Evolutionary conservation across 2,113 vertebrate genomes (phyloP).

Genomic region (Hydropotes inermis): DNA sequence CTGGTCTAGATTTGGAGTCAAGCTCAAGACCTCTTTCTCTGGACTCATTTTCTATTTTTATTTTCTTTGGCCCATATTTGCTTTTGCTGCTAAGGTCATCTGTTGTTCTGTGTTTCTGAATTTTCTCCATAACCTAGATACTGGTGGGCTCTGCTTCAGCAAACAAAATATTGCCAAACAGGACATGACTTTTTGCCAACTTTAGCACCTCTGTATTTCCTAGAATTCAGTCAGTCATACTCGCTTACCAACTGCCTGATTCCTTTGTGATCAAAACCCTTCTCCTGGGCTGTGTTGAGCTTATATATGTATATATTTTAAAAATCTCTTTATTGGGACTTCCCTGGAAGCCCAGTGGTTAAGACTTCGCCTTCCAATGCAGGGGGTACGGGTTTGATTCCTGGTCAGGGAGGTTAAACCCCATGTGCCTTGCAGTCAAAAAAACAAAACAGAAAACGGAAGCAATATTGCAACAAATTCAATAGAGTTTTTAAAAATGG

Average conservation of each 20-base stretch:
- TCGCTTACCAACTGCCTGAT: neutral
- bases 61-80: neutral
- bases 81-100: neutral
- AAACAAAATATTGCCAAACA: neutral
- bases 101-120: conserved; percentile 6
- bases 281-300: neutral
- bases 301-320: neutral
- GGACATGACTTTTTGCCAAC: neutral
- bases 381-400: neutral
- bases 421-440: neutral
- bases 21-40: conserved; percentile 21
- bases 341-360: neutral
- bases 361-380: neutral
- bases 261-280: neutral
- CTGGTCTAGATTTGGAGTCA: neutral
- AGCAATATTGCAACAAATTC: neutral
- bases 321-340: neutral
- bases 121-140: neutral
- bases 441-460: neutral
- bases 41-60: neutral
- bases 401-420: neutral
- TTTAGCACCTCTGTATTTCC: neutral
- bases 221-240: neutral
- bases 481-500: neutral
- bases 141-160: neutral